Evolutionary conservation across 2,888 invertebrate genomes (phyloP).

Genomic region (Ephialtes manifestator): DNA sequence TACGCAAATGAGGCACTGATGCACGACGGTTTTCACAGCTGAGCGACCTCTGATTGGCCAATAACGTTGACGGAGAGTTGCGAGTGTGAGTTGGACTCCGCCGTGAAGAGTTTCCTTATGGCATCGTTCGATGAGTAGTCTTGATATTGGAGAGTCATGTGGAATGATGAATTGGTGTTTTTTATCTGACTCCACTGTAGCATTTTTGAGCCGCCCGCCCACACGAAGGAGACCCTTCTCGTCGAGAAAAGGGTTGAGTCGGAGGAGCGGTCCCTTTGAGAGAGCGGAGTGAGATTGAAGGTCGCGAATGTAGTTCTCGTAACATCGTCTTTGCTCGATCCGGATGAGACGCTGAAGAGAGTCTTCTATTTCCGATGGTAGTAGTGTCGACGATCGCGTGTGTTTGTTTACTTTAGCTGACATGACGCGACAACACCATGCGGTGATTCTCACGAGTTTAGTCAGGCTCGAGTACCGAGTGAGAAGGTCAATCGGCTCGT

Average conservation of each 20-base stretch:
- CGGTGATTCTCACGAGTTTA: conserved; percentile 14
- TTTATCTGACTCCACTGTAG: neutral
- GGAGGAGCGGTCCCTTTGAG: conserved; percentile 34
- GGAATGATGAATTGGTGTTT: conserved; percentile 47
- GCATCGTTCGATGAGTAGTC: conserved; percentile 3
- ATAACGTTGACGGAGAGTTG: conserved; percentile 42
- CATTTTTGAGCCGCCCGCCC: conserved; percentile 41
- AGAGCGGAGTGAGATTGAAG: neutral
- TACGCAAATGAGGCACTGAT: conserved; percentile 18
- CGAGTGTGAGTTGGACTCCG: conserved; percentile 53
- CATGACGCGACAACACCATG: conserved; percentile 27
- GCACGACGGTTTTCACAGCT: conserved; percentile 8
- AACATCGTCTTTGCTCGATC: no score
- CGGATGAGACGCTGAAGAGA: no score
- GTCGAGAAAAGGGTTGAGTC: conserved; percentile 37
- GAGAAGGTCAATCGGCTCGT: no score
- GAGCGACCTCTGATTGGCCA: conserved; percentile 53
- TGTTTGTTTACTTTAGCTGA: neutral
- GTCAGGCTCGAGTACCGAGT: no score
- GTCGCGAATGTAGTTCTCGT: no score
- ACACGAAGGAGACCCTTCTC: no score
- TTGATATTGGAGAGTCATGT: conserved; percentile 5
- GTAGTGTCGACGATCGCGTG: neutral
- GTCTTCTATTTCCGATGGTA: neutral
- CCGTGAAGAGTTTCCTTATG: conserved; percentile 54